Conservation (phyloP, 2,113 vertebrate species). For the Myiozetetes cayanensis region DNA sequence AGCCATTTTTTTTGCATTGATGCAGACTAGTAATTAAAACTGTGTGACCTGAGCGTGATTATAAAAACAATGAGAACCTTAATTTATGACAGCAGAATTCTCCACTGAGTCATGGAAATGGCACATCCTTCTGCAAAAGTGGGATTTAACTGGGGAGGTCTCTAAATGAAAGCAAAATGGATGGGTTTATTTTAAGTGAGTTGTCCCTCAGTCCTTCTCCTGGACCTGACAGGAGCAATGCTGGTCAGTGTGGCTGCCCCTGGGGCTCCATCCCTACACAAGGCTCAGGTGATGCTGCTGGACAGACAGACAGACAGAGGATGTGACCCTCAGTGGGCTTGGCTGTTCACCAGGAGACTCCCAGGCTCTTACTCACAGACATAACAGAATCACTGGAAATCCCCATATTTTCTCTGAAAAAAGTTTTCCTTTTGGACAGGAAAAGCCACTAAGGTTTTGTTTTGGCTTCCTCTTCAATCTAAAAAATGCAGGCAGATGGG, state of each 20-base stretch:
- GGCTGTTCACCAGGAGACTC: not conserved
- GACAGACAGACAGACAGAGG: not conserved
- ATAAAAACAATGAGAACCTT: not conserved
- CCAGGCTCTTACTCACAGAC: not conserved
- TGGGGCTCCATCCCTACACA: not conserved
- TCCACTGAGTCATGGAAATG: rapidly evolving
- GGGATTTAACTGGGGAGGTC: not conserved
- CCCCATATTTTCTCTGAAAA: not conserved
- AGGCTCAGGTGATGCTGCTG: not conserved
- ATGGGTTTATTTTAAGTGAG: not conserved
- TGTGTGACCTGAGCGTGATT: not conserved
- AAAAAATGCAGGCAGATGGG: not conserved
- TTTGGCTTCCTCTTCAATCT: not conserved
- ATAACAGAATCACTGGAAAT: not conserved
- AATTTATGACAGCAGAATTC: not conserved
- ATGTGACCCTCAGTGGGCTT: not conserved
- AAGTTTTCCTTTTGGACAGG: not conserved
- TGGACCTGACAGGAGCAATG: not conserved
- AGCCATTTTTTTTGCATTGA: not conserved
- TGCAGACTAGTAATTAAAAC: not conserved
- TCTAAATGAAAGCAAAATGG: not conserved
- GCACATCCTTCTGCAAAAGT: not conserved
- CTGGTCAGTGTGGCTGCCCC: not conserved
- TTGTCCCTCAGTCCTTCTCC: not conserved
- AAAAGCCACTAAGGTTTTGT: not conserved